Evolutionary conservation across 2,888 invertebrate species (phyloP).

Genomic region (Escarpia spicata): DNA sequence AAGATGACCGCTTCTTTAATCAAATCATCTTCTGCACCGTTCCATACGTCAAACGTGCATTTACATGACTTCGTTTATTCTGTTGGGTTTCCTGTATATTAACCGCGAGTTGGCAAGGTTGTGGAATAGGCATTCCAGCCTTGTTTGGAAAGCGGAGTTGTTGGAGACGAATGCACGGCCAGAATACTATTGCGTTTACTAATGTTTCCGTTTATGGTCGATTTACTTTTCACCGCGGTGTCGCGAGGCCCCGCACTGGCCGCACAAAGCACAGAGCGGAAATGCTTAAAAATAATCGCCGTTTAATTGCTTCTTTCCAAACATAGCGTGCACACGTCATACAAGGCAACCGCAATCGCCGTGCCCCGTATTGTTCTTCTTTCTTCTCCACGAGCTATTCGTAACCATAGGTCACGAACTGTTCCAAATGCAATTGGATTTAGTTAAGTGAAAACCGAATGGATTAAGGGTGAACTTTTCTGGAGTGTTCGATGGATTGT

Average conservation of each 20-base stretch:
- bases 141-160: not conserved
- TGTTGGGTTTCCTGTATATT: not conserved
- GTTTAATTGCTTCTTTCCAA: not conserved
- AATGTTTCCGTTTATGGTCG: conserved; percentile 16
- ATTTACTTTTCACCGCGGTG: not conserved
- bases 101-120: not conserved
- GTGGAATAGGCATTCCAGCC: not conserved
- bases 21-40: not conserved
- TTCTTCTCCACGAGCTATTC: not conserved
- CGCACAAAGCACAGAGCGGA: not conserved
- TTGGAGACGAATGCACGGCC: not conserved
- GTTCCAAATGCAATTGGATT: not conserved
- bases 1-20: not conserved
- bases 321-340: conserved; percentile 12
- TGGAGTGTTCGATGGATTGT: not conserved
- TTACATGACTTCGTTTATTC: not conserved
- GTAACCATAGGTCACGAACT: not conserved
- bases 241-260: not conserved
- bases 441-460: not conserved
- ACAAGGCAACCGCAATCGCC: not conserved
- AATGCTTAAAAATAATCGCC: not conserved
- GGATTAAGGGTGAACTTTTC: not conserved
- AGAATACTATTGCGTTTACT: not conserved
- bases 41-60: not conserved
- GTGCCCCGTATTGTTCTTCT: not conserved